These are phyloP conservation scores for Scolanthus callimorphus DNA, from an alignment of 92 coral and sea anemone species.

Conservation along the genomic window DNA sequence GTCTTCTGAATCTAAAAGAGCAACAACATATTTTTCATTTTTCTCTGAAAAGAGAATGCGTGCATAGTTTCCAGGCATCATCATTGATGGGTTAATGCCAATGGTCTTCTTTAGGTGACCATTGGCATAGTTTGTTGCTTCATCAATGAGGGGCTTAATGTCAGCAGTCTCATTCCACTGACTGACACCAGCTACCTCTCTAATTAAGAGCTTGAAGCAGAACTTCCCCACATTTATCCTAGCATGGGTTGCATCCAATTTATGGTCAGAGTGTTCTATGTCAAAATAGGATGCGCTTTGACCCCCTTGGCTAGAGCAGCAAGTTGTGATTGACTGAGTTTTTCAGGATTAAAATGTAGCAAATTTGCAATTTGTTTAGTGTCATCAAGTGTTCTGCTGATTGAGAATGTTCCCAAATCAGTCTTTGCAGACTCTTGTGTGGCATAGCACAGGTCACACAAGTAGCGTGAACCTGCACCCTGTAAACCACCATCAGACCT, in stretches of 20 bases:
- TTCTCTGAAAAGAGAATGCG: conserved; percentile 18
- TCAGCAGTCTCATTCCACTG: conserved; percentile 29
- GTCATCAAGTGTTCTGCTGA: conserved; percentile 17
- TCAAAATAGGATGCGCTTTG: conserved; percentile 16
- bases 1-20: conserved; percentile 16
- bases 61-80: conserved; percentile 43
- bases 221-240: conserved; percentile 19
- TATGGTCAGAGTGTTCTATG: conserved; percentile 15
- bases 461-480: conserved; percentile 28
- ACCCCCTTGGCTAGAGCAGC: conserved; percentile 21
- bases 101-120: conserved; percentile 14
- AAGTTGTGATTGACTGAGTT: conserved; percentile 12
- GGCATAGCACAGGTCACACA: conserved; percentile 36
- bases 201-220: conserved; percentile 12
- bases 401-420: conserved; percentile 21
- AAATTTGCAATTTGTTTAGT: conserved; percentile 15
- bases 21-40: conserved; percentile 13
- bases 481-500: conserved; percentile 26
- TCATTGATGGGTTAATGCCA: conserved; percentile 26
- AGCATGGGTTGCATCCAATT: conserved; percentile 36
- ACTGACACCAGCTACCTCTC: conserved; percentile 24
- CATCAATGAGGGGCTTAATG: conserved; percentile 13
- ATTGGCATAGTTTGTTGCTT: conserved; percentile 22
- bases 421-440: conserved; percentile 28
- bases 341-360: conserved; percentile 24